A percentile compares a stretch with the other conserved stretches of the same genome.
phyloP scores from a whole-genome alignment of 2,888 invertebrate genomes.

The Tyria jacobaeae region DNA sequence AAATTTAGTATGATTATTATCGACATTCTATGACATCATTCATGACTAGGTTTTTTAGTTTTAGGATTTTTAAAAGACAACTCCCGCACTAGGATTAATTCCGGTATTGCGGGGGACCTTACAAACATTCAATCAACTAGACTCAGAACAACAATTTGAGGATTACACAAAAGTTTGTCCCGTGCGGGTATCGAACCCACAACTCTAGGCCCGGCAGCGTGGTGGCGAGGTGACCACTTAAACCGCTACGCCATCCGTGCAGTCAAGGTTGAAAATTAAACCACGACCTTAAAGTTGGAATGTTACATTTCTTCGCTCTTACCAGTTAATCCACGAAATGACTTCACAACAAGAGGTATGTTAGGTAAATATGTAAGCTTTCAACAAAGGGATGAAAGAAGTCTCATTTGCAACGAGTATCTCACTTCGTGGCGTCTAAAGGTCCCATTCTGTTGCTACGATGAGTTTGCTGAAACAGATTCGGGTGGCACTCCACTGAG shows the following conservation, averaged over 20 bases:
- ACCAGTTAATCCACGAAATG: conserved; percentile 46
- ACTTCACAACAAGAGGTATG: conserved; percentile 44
- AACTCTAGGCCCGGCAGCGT: no score
- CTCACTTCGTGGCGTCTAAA: conserved; percentile 61
- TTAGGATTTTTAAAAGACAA: no score
- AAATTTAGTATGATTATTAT: no score
- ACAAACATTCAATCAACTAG: no score
- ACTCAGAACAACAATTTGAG: no score
- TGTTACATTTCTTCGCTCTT: conserved; percentile 8
- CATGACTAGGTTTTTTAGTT: no score
- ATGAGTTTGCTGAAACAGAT: conserved; percentile 65
- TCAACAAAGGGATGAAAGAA: conserved; percentile 67
- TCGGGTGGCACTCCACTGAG: conserved; percentile 50
- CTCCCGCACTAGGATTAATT: no score
- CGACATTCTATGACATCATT: no score
- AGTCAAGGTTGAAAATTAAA: conserved; percentile 1
- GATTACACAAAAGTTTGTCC: no score
- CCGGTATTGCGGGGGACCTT: no score
- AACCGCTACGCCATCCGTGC: neutral
- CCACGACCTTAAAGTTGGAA: conserved; percentile 1
- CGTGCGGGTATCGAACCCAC: no score
- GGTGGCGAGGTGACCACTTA: no score
- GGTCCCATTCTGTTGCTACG: conserved; percentile 66
- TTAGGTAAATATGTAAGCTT: conserved; percentile 65
- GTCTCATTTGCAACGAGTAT: conserved; percentile 73